Conservation (phyloP, 2,113 vertebrate species). For the Pedionomus torquatus region DNA sequence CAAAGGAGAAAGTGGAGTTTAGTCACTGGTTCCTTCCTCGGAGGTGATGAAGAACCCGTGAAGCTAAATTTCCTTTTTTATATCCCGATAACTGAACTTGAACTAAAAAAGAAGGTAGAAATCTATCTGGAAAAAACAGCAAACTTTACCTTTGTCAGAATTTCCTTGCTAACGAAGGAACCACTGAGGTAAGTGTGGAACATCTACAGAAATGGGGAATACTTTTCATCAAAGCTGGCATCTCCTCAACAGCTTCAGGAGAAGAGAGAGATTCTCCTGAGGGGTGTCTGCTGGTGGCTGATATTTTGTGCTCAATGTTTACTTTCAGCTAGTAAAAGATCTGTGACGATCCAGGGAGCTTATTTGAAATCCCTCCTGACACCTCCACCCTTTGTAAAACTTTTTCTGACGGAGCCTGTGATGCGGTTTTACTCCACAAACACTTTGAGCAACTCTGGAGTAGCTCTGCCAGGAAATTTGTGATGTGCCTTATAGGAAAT, state of each 20-base stretch:
- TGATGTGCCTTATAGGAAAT: slow-evolving; percentile 18
- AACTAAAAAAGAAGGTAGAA: not conserved
- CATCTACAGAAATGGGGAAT: not conserved
- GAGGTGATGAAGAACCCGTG: not conserved
- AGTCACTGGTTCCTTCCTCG: not conserved
- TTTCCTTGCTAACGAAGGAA: not conserved
- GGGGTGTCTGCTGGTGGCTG: not conserved
- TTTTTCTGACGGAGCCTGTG: not conserved
- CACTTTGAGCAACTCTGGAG: not conserved
- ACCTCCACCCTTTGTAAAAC: not conserved
- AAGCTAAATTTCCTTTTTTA: not conserved
- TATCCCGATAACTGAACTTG: not conserved
- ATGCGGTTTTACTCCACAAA: not conserved
- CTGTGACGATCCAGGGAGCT: not conserved
- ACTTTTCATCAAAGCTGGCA: not conserved
- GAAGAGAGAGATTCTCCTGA: not conserved
- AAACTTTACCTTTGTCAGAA: not conserved
- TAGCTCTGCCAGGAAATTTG: not conserved
- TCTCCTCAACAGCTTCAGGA: not conserved
- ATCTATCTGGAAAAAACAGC: not conserved
- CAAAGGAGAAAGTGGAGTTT: not conserved
- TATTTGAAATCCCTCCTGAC: not conserved
- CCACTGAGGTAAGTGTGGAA: not conserved
- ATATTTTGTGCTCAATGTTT: not conserved
- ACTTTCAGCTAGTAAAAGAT: not conserved